Evolutionary conservation across 92 coral and sea anemone genomes (phyloP), one percentile per base, ranked within the genome.

Genomic region (Micromussa lordhowensis): DNA sequence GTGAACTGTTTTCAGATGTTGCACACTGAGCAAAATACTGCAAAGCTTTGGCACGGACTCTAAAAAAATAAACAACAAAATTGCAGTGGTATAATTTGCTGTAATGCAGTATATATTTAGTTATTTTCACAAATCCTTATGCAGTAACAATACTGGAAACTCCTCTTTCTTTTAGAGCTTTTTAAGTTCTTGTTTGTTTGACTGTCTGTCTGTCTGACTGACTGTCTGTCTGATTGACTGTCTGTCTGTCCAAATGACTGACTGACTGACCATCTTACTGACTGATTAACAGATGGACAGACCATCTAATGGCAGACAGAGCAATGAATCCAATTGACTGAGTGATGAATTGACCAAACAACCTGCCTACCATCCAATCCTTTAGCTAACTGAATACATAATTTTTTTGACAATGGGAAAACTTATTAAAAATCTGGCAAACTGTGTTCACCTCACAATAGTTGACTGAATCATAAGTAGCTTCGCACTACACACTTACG

Each of bases 11-110:
- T 64, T 49, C 72, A 16, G 98, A 92, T 58, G 92, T 84, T 28
- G 92, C 93, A 90, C 98, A 94, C 82, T 96, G 98, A 28, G 99
- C 90, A 63, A 97, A 84, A 82, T 92, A 93, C 86, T 92, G 89
- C 64, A 97, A 83, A 30, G 99, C 99, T 77, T 97, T 97, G 49
- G 99, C 97, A 61, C 99, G 96, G 18, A 97, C 99, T 74, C 99
- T 97, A 82, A 36, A 76, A 68, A 57, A 28, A n/a, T n/a, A n/a
- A 21, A 2, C 0, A 54, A 54, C 0, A 18, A 49, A 49, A 69
- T 44, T 44, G 13, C 51, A 44, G 51, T 7, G 13, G 12, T 44
- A 1, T 7, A 44, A 44, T 8, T 40, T 44, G 51, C 13, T 0
- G 13, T 8, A 44, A 44, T 44, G 51, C 51, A 44, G 51, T 1